Conservation (phyloP, 2,797 vertebrate genomes). For the Naso thynnoides region DNA sequence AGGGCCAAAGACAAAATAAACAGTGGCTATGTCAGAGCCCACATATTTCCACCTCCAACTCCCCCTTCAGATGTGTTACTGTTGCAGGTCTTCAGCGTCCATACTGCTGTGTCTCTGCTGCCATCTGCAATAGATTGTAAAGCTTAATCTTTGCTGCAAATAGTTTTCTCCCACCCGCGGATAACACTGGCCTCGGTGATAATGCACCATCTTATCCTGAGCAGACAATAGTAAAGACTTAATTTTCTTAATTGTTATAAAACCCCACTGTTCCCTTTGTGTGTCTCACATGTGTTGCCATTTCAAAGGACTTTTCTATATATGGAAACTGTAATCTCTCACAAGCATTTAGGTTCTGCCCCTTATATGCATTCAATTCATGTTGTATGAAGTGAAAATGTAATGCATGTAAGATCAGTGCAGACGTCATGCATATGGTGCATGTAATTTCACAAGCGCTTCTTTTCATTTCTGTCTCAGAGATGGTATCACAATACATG, state of each 20-base stretch:
- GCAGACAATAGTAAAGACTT: constrained; percentile 69
- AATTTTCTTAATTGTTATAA: constrained; percentile 81
- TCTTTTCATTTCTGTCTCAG: constrained; percentile 8
- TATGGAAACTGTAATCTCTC: constrained; percentile 63
- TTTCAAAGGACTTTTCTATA: constrained; percentile 68
- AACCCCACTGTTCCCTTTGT: constrained; percentile 71
- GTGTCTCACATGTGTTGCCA: constrained; percentile 41
- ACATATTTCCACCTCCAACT: constrained; percentile 60
- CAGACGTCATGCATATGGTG: constrained; percentile 44
- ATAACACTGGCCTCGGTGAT: constrained; percentile 69
- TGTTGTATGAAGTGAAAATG: constrained; percentile 54
- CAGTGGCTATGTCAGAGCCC: constrained; percentile 69
- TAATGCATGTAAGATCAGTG: constrained; percentile 54
- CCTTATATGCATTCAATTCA: constrained; percentile 57
- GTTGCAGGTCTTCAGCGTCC: constrained; percentile 67
- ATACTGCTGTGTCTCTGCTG: constrained; percentile 63
- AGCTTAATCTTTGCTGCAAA: constrained; percentile 78
- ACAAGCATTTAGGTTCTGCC: constrained; percentile 42
- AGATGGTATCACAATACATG: constrained; percentile 62
- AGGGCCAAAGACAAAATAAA: constrained; percentile 80
- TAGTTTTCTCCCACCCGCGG: constrained; percentile 71
- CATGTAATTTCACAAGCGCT: constrained; percentile 59
- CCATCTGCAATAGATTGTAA: constrained; percentile 64
- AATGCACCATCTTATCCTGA: constrained; percentile 78
- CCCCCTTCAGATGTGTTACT: constrained; percentile 45